A percentile compares a stretch with the other conserved stretches of the same genome.
Evolutionary conservation across 2,888 invertebrate species (phyloP).

Genomic region (Drosophila incognita): DNA sequence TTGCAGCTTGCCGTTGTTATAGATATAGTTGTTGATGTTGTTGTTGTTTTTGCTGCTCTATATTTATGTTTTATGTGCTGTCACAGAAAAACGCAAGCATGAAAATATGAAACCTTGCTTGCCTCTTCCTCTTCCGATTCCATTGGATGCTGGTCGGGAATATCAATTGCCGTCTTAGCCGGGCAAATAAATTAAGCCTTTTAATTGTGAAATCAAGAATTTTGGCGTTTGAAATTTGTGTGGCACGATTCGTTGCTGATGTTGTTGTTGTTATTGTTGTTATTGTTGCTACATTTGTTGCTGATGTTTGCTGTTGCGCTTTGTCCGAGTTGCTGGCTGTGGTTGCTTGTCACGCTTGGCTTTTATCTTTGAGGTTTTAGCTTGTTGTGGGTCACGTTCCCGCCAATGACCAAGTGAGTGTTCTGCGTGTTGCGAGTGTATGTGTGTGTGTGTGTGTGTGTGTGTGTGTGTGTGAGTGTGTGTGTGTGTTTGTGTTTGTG

Average conservation of each 20-base stretch:
- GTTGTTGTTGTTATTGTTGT: conserved; percentile 10
- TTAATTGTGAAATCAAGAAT: conserved; percentile 76
- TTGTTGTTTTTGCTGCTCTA: conserved; percentile 26
- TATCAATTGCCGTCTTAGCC: conserved; percentile 39
- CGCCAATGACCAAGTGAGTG: conserved; percentile 19
- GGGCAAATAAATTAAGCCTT: conserved; percentile 68
- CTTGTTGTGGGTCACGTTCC: conserved; percentile 60
- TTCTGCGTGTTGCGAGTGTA: conserved; percentile 6
- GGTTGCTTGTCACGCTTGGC: conserved; percentile 62
- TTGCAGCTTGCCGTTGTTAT: conserved; percentile 26
- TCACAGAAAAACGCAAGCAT: conserved; percentile 49
- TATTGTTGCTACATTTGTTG: conserved; percentile 30
- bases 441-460: background rate
- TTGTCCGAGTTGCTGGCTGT: conserved; percentile 13
- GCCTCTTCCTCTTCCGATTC: conserved; percentile 39
- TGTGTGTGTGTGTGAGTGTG: conserved; percentile 3
- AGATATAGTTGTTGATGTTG: conserved; percentile 14
- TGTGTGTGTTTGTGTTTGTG: conserved; percentile 20
- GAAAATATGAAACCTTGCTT: conserved; percentile 57
- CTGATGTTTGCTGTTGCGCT: conserved; percentile 25
- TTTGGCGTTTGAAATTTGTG: conserved; percentile 44
- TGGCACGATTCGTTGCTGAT: conserved; percentile 57
- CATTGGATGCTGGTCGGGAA: conserved; percentile 25
- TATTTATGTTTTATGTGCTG: conserved; percentile 68
- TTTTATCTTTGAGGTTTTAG: conserved; percentile 45